These are phyloP conservation scores for Agelas oroides DNA, from an alignment of 37 sponge, comb jelly and placozoan species.

Conservation along the genomic window DNA sequence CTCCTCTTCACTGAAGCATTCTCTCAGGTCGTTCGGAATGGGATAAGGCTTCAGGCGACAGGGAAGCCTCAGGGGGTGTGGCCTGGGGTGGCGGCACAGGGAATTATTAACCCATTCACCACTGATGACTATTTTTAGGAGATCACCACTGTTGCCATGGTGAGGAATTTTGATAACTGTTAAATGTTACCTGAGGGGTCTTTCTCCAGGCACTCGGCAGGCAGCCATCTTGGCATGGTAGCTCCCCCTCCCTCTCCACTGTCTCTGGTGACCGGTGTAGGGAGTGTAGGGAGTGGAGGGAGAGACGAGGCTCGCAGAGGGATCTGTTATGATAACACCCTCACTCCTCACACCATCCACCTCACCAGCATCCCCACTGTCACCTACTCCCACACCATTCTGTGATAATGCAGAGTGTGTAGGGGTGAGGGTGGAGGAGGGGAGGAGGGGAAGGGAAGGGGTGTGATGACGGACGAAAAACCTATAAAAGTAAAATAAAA, in stretches of 20 bases:
- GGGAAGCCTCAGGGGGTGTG: slow-evolving; percentile 10
- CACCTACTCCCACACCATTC: background rate
- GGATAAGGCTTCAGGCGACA: slow-evolving; percentile 38
- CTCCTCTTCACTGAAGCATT: slow-evolving; percentile 22
- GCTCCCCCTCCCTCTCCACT: background rate
- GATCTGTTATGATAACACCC: no score
- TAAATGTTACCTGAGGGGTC: slow-evolving; percentile 31
- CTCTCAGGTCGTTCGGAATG: slow-evolving; percentile 44
- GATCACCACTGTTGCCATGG: no score
- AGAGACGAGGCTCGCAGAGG: no score
- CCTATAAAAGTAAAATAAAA: background rate
- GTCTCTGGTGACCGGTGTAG: no score
- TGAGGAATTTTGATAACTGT: no score
- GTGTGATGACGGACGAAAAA: background rate
- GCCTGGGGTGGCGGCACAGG: background rate
- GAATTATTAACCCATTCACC: no score
- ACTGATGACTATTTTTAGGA: background rate
- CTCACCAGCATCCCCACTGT: no score
- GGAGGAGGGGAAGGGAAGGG: slow-evolving; percentile 1
- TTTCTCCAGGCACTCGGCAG: slow-evolving; percentile 45
- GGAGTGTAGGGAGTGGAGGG: no score
- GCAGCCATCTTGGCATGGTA: slow-evolving; percentile 49
- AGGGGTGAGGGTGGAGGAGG: background rate
- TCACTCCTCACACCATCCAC: no score
- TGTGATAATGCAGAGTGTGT: background rate